phyloP scores from a whole-genome alignment of 2,888 invertebrate species.

The Pseudoips prasinana region DNA sequence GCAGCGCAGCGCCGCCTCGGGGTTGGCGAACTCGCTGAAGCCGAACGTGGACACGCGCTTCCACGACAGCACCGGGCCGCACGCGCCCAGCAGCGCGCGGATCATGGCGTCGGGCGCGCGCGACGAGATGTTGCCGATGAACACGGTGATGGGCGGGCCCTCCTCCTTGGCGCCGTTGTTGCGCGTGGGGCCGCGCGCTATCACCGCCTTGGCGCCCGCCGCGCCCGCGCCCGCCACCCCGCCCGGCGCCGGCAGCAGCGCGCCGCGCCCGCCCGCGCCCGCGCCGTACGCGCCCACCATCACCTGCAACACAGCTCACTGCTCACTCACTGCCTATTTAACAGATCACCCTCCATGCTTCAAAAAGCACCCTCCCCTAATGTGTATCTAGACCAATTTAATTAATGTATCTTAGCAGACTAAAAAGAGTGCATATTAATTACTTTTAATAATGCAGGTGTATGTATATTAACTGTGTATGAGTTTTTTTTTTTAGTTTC shows the following conservation, averaged over 20 bases:
- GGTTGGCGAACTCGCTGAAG: slow-evolving; percentile 97
- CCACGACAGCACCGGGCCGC: slow-evolving; percentile 98
- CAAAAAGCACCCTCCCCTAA: neutral
- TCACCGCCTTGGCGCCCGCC: slow-evolving; percentile 41
- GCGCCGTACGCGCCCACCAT: slow-evolving; percentile 69
- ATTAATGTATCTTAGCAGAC: no score
- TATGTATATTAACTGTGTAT: no score
- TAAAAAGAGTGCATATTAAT: no score
- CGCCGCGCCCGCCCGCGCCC: slow-evolving; percentile 37
- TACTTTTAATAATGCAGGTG: no score
- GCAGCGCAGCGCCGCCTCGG: slow-evolving; percentile 97
- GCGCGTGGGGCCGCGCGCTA: slow-evolving; percentile 58
- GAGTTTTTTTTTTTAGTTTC: no score
- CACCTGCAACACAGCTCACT: slow-evolving; percentile 56
- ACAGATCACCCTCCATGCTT: neutral
- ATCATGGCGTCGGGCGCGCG: slow-evolving; percentile 98
- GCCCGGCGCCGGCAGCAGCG: slow-evolving; percentile 25
- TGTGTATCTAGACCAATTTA: neutral
- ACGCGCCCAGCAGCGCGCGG: slow-evolving; percentile 93
- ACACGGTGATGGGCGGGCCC: slow-evolving; percentile 97
- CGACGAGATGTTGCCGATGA: slow-evolving; percentile 94
- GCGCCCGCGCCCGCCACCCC: slow-evolving; percentile 27
- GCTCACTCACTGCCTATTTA: neutral
- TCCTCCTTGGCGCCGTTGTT: slow-evolving; percentile 73
- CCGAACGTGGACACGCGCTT: slow-evolving; percentile 99